A percentile compares a stretch with the other conserved stretches of the same genome.
Conservation (phyloP, 2,797 vertebrate genomes). For the Sciaenops ocellatus region DNA sequence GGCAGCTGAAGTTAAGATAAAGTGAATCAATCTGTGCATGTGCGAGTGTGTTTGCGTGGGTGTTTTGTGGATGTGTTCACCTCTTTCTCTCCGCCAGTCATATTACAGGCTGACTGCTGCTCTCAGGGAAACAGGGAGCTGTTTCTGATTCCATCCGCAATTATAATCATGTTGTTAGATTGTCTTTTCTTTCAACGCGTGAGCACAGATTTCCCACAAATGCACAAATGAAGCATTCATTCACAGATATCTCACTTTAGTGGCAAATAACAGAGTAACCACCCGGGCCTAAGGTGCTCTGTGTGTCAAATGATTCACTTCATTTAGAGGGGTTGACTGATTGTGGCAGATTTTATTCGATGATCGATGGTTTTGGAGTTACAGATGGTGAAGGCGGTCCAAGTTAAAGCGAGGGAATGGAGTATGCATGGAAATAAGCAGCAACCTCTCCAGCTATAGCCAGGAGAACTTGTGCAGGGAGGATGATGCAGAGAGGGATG, state of each 20-base stretch:
- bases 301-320: slow-evolving; percentile 20
- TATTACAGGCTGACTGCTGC: background rate
- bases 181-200: slow-evolving; percentile 47
- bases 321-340: slow-evolving; percentile 27
- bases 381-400: slow-evolving; percentile 4
- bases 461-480: slow-evolving; percentile 27
- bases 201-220: slow-evolving; percentile 41
- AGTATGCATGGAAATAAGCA: slow-evolving; percentile 20
- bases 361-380: slow-evolving; percentile 35
- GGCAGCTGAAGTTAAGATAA: slow-evolving; percentile 47
- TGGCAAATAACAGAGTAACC: background rate
- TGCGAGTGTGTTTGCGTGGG: slow-evolving; percentile 33
- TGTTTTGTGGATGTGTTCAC: slow-evolving; percentile 21
- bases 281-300: background rate
- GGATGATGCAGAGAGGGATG: slow-evolving; percentile 64
- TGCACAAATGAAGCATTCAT: background rate
- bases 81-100: slow-evolving; percentile 5
- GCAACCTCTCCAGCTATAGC: slow-evolving; percentile 18
- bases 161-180: slow-evolving; percentile 39
- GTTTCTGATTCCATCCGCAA: slow-evolving; percentile 39
- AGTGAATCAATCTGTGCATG: slow-evolving; percentile 53
- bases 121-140: slow-evolving; percentile 25
- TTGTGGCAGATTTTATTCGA: slow-evolving; percentile 23
- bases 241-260: background rate
- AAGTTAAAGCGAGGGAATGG: slow-evolving; percentile 9